phyloP scores from a whole-genome alignment of 2,797 vertebrate genomes.

The Centropyge bicolor region DNA sequence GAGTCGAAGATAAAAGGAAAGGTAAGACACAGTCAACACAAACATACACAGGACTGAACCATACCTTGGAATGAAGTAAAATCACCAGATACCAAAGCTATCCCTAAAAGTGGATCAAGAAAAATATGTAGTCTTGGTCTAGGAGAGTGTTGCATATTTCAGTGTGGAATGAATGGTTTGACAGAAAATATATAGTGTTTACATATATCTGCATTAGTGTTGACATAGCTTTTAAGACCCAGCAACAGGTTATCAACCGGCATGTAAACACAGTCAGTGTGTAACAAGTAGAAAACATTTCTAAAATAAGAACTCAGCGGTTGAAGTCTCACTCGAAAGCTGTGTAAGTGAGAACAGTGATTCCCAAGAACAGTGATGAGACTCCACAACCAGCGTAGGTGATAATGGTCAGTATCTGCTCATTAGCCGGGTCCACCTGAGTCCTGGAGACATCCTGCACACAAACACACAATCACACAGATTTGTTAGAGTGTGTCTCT shows the following conservation, averaged over 20 bases:
- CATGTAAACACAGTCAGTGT: conserved; percentile 11
- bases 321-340: conserved; percentile 88
- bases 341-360: conserved; percentile 89
- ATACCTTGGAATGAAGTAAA: not conserved
- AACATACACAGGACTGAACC: not conserved
- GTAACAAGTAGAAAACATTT: not conserved
- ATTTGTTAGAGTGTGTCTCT: not conserved
- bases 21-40: not conserved
- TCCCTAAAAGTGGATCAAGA: not conserved
- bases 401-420: conserved; percentile 87
- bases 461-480: conserved; percentile 13
- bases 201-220: not conserved
- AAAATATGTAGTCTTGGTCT: not conserved
- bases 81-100: not conserved
- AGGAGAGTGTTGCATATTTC: not conserved
- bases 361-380: conserved; percentile 91
- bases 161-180: not conserved
- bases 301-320: not conserved
- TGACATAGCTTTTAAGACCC: not conserved
- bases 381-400: conserved; percentile 90
- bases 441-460: conserved; percentile 87
- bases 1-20: not conserved
- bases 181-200: not conserved
- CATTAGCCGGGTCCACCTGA: conserved; percentile 77
- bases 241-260: not conserved